phyloP scores from a whole-genome alignment of 2,888 invertebrate species.

The Microplitis deprimator region DNA sequence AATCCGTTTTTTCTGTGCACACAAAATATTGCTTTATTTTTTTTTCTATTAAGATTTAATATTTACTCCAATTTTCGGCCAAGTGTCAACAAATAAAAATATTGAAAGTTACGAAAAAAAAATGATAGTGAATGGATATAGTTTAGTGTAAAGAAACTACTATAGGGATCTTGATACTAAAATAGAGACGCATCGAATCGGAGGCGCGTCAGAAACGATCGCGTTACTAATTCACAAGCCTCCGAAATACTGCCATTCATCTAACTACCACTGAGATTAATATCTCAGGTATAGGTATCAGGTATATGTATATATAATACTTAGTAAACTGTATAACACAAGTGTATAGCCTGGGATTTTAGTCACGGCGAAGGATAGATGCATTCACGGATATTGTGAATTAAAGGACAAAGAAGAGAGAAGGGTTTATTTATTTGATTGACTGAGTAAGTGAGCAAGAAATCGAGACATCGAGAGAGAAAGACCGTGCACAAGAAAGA shows the following conservation, averaged over 20 bases:
- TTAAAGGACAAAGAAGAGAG: slow-evolving; percentile 8
- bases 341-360: slow-evolving; percentile 17
- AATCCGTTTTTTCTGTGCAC: no score
- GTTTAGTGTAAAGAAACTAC: no score
- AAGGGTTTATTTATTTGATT: background rate
- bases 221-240: slow-evolving; percentile 60
- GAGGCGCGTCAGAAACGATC: slow-evolving; percentile 39
- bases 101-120: no score
- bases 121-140: no score
- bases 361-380: slow-evolving; percentile 44
- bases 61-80: no score
- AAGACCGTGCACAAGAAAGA: slow-evolving; percentile 35
- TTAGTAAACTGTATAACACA: background rate
- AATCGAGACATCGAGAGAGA: slow-evolving; percentile 29
- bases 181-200: slow-evolving; percentile 35
- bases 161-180: slow-evolving; percentile 17
- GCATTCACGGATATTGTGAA: slow-evolving; percentile 34
- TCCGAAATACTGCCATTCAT: slow-evolving; percentile 61
- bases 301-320: background rate
- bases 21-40: no score
- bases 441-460: slow-evolving; percentile 11
- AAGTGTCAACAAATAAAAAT: no score
- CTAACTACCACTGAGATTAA: slow-evolving; percentile 21
- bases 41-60: no score
- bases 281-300: background rate